These are phyloP conservation scores for Falco columbarius DNA, from an alignment of 2,797 vertebrate genomes.

Conservation along the genomic window DNA sequence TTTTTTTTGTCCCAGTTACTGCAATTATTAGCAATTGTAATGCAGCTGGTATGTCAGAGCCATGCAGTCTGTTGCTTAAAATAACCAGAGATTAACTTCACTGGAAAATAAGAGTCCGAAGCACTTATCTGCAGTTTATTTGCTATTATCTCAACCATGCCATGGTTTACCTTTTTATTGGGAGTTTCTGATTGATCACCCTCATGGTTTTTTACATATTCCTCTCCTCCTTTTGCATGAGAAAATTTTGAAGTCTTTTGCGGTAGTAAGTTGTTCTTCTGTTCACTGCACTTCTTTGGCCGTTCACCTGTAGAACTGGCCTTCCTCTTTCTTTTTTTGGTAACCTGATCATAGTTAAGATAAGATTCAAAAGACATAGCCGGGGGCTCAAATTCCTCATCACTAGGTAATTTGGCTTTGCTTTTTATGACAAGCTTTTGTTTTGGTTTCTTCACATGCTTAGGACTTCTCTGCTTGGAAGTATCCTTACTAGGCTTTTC, in stretches of 20 bases:
- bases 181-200: not conserved
- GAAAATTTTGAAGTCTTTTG: conserved; percentile 44
- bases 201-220: not conserved
- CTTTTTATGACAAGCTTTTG: not conserved
- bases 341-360: conserved; percentile 82
- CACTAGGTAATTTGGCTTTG: not conserved
- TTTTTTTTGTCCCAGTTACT: not conserved
- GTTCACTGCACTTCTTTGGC: not conserved
- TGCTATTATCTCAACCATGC: not conserved
- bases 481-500: not conserved
- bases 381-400: conserved; percentile 67
- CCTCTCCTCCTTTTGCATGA: conserved; percentile 41
- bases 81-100: not conserved
- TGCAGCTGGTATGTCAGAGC: not conserved
- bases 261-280: not conserved
- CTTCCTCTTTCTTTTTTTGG: conserved; percentile 61
- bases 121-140: not conserved
- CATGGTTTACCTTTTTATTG: conserved; percentile 52
- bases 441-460: not conserved
- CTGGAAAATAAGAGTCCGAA: not conserved
- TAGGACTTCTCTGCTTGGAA: not conserved
- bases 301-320: not conserved
- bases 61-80: not conserved
- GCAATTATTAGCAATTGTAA: not conserved
- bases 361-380: conserved; percentile 88